A percentile compares a stretch with the other conserved stretches of the same genome.
phyloP scores from a whole-genome alignment of 2,888 invertebrate genomes.

The Melinopterus prodromus region DNA sequence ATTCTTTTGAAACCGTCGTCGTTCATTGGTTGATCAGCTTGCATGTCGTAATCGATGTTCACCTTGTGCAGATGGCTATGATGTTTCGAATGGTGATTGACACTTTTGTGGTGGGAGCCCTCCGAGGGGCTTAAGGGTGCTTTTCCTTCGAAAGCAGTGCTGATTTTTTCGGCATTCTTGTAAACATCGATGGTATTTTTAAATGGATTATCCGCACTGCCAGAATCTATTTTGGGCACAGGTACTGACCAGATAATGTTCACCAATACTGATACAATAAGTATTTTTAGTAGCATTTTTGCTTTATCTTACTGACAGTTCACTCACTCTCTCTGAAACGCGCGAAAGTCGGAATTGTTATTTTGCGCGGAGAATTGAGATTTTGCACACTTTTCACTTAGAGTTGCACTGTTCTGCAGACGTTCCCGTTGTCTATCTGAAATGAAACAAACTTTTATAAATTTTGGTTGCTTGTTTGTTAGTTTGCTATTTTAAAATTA shows the following conservation, averaged over 20 bases:
- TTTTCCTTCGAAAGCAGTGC: neutral
- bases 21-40: neutral
- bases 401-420: neutral
- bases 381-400: neutral
- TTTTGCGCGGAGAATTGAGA: neutral
- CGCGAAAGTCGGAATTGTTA: neutral
- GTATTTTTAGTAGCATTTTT: neutral
- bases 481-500: no score
- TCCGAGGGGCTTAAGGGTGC: neutral
- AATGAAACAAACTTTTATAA: neutral
- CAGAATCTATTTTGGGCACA: neutral
- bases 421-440: neutral
- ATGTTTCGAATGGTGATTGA: neutral
- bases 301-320: neutral
- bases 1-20: slow-evolving; percentile 15
- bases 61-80: neutral
- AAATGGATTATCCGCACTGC: neutral
- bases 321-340: neutral
- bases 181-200: neutral
- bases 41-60: neutral
- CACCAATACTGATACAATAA: neutral
- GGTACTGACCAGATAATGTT: neutral
- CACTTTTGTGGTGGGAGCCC: neutral
- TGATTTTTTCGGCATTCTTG: neutral
- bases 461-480: no score